phyloP scores from a whole-genome alignment of 2,888 invertebrate genomes.

The Agrotis segetum region DNA sequence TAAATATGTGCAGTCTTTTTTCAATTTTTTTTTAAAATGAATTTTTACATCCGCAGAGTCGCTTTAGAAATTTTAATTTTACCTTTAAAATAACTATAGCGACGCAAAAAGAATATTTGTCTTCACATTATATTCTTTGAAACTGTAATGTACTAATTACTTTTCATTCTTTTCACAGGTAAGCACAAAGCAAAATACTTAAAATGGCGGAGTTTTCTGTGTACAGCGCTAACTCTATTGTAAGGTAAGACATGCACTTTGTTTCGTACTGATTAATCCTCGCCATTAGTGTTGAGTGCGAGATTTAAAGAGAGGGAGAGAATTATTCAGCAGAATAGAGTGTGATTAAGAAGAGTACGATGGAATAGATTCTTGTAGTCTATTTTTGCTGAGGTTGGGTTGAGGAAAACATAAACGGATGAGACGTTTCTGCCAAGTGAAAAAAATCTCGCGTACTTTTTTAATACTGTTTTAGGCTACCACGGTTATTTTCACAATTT shows the following conservation, averaged over 20 bases:
- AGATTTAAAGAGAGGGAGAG: constrained; percentile 7
- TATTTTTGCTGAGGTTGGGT: too few species aligned
- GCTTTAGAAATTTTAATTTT: neutral
- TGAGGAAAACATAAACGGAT: neutral
- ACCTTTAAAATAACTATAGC: neutral
- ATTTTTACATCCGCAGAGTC: neutral
- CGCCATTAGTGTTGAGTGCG: constrained; percentile 15
- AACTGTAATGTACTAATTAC: constrained; percentile 16
- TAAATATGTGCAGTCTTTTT: too few species aligned
- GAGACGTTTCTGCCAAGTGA: too few species aligned
- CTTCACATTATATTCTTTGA: neutral
- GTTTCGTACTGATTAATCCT: constrained; percentile 34
- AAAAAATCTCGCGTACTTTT: too few species aligned
- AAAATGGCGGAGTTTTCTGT: constrained; percentile 26
- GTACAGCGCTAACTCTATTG: constrained; percentile 3
- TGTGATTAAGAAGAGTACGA: neutral
- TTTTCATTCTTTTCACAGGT: constrained; percentile 73
- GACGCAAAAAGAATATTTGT: constrained; percentile 6
- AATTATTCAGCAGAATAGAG: constrained; percentile 3
- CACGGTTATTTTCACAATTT: too few species aligned
- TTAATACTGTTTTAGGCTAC: too few species aligned
- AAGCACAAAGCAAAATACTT: constrained; percentile 65
- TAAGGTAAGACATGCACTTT: constrained; percentile 57
- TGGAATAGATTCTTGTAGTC: neutral
- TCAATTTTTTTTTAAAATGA: too few species aligned